phyloP scores from a whole-genome alignment of 2,888 invertebrate species.

The Empis livida region DNA sequence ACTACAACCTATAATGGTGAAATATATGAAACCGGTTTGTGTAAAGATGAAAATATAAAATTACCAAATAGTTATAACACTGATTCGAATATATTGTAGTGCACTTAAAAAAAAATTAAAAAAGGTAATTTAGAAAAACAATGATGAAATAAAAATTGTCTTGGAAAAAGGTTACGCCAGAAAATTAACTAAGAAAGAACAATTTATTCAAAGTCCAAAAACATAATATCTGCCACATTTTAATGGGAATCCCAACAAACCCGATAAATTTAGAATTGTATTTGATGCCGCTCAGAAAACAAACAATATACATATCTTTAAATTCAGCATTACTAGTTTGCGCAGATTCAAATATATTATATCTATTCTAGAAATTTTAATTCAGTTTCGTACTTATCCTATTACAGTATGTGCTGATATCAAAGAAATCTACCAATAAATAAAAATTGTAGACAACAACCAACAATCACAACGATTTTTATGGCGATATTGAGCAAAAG shows the following conservation, averaged over 20 bases:
- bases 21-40: background rate
- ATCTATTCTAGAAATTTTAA: background rate
- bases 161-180: background rate
- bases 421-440: background rate
- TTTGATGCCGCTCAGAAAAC: background rate
- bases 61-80: background rate
- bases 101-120: background rate
- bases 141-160: background rate
- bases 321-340: background rate
- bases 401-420: background rate
- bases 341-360: background rate
- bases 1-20: background rate
- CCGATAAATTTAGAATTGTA: background rate
- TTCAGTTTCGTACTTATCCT: background rate
- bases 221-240: constrained; percentile 1
- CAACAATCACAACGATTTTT: background rate
- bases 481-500: background rate
- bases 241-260: background rate
- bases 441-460: background rate
- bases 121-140: background rate
- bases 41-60: background rate
- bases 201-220: background rate
- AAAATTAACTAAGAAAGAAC: background rate
- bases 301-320: background rate
- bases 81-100: background rate